Evolutionary conservation across 2,797 vertebrate genomes (phyloP).

Genomic region (Pampus argenteus): DNA sequence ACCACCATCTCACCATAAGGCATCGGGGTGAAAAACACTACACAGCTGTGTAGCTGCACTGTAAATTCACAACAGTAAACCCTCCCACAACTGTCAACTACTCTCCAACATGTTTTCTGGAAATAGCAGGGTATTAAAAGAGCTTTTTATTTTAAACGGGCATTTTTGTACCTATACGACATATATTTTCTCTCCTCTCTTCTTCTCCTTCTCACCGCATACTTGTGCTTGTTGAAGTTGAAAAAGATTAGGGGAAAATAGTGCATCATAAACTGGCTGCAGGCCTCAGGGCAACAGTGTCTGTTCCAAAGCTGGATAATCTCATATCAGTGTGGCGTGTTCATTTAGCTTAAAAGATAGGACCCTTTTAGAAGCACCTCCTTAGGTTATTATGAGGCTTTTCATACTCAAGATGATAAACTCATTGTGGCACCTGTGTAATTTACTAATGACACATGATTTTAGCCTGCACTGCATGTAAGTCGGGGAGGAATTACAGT

Average conservation of each 20-base stretch:
- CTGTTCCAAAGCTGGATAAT: conserved; percentile 85
- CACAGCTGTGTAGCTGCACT: conserved; percentile 1
- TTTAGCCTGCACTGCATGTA: conserved; percentile 78
- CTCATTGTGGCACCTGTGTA: conserved; percentile 89
- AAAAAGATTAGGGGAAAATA: conserved; percentile 83
- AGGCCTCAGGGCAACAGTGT: conserved; percentile 80
- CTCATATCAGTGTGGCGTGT: conserved; percentile 87
- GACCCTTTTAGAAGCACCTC: conserved; percentile 86
- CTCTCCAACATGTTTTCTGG: conserved; percentile 21
- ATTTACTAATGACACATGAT: conserved; percentile 89
- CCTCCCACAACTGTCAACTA: conserved; percentile 13
- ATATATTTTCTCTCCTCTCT: conserved; percentile 45
- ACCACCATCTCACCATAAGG: background rate
- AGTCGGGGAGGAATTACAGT: conserved; percentile 68
- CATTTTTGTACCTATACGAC: conserved; percentile 46
- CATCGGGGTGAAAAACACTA: background rate
- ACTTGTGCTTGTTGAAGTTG: conserved; percentile 79
- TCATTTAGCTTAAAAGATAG: conserved; percentile 89
- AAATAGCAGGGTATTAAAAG: conserved; percentile 21
- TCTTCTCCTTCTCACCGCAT: conserved; percentile 20
- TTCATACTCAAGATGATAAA: conserved; percentile 87
- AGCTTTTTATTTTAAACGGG: background rate
- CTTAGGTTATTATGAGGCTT: conserved; percentile 88
- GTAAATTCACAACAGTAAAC: background rate
- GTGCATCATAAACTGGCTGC: conserved; percentile 84